These are phyloP conservation scores for Micoletzkya japonica DNA, from an alignment of 2,888 invertebrate species.

Conservation along the genomic window DNA sequence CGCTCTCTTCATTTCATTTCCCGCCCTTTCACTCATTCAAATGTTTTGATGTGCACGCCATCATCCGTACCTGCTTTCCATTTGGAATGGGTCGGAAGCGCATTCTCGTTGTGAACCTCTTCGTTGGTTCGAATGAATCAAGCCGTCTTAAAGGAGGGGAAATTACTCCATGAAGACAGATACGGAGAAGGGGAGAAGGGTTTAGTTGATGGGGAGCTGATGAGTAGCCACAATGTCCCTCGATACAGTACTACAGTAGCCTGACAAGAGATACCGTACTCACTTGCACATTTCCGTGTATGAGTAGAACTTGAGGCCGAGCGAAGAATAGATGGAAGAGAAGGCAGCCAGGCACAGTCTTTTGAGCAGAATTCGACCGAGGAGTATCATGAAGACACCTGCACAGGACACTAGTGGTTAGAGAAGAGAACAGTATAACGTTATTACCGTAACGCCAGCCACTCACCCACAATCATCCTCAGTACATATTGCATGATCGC, in stretches of 20 bases:
- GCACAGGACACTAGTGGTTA: no score
- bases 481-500: conserved; percentile 17
- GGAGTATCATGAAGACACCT: conserved; percentile 30
- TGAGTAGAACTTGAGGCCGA: conserved; percentile 37
- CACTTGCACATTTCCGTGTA: conserved; percentile 37
- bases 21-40: no score
- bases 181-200: no score
- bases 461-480: conserved; percentile 32
- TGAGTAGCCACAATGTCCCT: no score
- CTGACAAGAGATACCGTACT: no score
- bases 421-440: no score
- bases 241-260: no score
- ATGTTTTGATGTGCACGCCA: not conserved
- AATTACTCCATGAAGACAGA: no score
- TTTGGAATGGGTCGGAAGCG: conserved; percentile 35
- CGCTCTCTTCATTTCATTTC: no score
- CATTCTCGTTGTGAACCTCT: conserved; percentile 37
- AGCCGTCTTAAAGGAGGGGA: conserved; percentile 12
- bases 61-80: conserved; percentile 13
- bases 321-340: conserved; percentile 29
- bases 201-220: no score
- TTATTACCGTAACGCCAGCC: not conserved
- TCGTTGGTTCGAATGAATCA: conserved; percentile 36
- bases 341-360: conserved; percentile 27
- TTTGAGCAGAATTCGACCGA: conserved; percentile 34